A percentile compares a stretch with the other conserved stretches of the same genome.
These are phyloP conservation scores for Diabrotica balteata DNA, from an alignment of 2,888 invertebrate species.

Conservation along the genomic window DNA sequence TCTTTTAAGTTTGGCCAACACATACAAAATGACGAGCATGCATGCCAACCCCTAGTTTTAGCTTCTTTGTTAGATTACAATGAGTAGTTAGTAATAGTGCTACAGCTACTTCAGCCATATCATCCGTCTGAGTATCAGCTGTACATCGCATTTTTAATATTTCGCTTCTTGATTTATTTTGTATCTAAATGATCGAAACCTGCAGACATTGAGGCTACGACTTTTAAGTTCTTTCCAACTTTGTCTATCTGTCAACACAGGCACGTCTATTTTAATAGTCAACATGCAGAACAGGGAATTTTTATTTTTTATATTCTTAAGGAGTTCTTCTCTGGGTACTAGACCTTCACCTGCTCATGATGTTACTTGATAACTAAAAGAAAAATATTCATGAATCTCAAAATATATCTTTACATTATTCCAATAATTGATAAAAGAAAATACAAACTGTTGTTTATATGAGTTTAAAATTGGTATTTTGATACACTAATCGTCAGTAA, in stretches of 20 bases:
- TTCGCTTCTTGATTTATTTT: conserved; percentile 72
- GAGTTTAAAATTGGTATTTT: no score
- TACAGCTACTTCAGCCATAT: conserved; percentile 89
- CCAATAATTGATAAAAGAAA: no score
- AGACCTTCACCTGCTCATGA: conserved; percentile 69
- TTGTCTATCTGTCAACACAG: conserved; percentile 77
- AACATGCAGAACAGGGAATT: conserved; percentile 82
- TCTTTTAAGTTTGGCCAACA: conserved; percentile 82
- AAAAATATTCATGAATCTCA: conserved; percentile 9
- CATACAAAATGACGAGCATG: conserved; percentile 92
- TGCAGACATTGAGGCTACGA: conserved; percentile 89
- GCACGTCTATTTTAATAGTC: conserved; percentile 83
- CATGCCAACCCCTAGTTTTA: conserved; percentile 80
- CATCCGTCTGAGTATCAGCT: conserved; percentile 86
- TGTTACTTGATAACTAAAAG: conserved; percentile 65
- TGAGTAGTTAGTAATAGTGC: conserved; percentile 81
- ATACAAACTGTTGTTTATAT: no score
- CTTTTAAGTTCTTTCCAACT: conserved; percentile 78
- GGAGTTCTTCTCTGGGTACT: conserved; percentile 73
- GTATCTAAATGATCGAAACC: conserved; percentile 90
- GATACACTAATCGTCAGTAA: no score
- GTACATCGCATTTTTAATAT: conserved; percentile 86
- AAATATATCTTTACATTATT: no score
- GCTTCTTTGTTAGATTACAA: conserved; percentile 81
- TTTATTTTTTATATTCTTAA: conserved; percentile 74